Base-by-base conservation (phyloP, 2,113 vertebrate species). In the Acrocephalus kingi region DNA sequence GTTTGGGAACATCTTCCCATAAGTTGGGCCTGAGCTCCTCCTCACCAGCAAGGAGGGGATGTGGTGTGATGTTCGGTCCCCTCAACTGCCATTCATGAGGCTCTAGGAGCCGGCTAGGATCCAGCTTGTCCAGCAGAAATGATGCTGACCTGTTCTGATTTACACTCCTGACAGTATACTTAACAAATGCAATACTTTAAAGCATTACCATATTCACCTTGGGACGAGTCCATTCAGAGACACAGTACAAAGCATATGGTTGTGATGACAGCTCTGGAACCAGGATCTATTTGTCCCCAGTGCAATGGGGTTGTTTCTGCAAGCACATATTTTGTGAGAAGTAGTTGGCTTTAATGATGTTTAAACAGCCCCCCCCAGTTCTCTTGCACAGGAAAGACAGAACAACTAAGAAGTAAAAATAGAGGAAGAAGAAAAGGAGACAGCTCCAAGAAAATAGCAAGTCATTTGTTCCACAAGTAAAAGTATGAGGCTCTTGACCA, bases 151-250 rank as follows among this genome's bases (percentile, higher is more conserved):
- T 11, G 37, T 59, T 81, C 69, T 96, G 97, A 97, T 97, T 98
- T 97, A 97, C 68, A 28, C 58, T 59, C 75, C 97, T 96, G 96
- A 97, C 95, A 97, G 96, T 92, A 92, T 56, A 64, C 63, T 96
- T 97, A 96, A 97, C 89, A 96, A 97, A 96, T 92, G 56, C 88
- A 94, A 92, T 95, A 88, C 97, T 97, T 98, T 89, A 96, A 98
- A 98, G 97, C 95, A 91, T 96, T 92, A 93, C 91, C 1, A 0
- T 90, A 16, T 18, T 93, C 84, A 97, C 93, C 93, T 73, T 37
- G 93, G 97, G 97, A 94, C 21, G 0, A 92, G 96, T 97, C 82
- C 76, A 68, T 96, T 85, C 85, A 86, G 94, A 94, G 91, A 88
- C 67, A 66, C 64, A 13, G 93, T 59, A 96, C 93, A 94, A 96